Base-by-base conservation (phyloP, 2,113 vertebrate genomes). In the Poicephalus meyeri region DNA sequence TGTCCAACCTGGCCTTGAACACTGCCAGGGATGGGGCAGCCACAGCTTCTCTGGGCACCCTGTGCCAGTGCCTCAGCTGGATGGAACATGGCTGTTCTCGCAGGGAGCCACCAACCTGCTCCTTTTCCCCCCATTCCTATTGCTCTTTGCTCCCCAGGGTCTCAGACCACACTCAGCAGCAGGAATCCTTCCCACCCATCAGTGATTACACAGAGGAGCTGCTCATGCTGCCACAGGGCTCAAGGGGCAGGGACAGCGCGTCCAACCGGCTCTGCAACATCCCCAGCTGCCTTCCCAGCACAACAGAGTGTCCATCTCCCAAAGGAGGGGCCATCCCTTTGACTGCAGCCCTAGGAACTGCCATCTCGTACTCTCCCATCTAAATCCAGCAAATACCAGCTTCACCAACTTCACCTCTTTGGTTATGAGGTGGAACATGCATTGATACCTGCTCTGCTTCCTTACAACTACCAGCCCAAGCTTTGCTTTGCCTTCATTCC, bases 341-440 rank as follows among this genome's bases (percentile, higher is more conserved):
- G 0, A 2, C 85, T 37, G 7, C 66, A 47, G 37, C 18, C 6
- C 74, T 28, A n/a, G 1, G 5, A 31, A 4, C 42, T 19, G 33
- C 50, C 88, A 6, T 0, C 16, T 49, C 58, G 14, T 24, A 16
- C 70, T 7, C 2, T 13, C 65, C 64, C n/a, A 29, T 6, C 52
- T 23, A 12, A 56, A 74, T 18, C 13, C 24, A 24, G 14, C 53
- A 14, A 42, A 3, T 0, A 12, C 1, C 74, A 56, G 23, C 61
- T 37, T 7, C 35, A 6, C 23, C 39, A 42, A 2, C 14, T 7
- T 60, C 8, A 9, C 10, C 72, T 16, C 83, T n/a, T 28, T 2
- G 49, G 8, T 20, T 42, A 12, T 2, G 33, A 50, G 64, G 25
- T 9, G 58, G 21, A 1, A 1, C 1, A 4, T 0, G 4, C 3